Base-by-base conservation (phyloP, 1,140 invertebrate genomes). In the Drosophila fuyamai region DNA sequence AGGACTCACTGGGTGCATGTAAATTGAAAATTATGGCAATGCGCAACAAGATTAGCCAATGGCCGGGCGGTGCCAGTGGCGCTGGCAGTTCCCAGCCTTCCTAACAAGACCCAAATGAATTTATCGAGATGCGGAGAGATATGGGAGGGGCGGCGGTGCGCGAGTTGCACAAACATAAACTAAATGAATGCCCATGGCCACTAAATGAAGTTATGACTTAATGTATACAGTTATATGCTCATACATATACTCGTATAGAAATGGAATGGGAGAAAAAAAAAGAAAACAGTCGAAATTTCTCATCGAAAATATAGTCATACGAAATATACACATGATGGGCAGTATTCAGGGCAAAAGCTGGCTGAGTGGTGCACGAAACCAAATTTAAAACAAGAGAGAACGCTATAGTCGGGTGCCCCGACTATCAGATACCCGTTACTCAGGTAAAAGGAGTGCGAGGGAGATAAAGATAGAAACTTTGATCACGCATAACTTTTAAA, bases 1-100 rank as follows among this genome's bases (percentile, higher is more conserved):
- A 14, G 27, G 41, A 18, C 13, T 50, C 57, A 55, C 51, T 57
- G 70, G 83, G 62, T 78, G 84, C 83, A 89, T 89, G 84, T 89
- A 89, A 89, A 89, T 89, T 89, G 84, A 89, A 89, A 89, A 89
- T 89, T 89, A 89, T 89, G 85, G 84, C 80, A 89, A 89, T 90
- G 84, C 84, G 84, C 84, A 89, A 90, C 80, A 89, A 89, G 84
- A 89, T 89, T 89, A 89, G 84, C 73, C 84, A 77, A 70, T 68
- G 75, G 75, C 48, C 32, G 59, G 72, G 55, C 35, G 50, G 43
- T 43, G 36, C 44, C 44, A 29, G 32, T 14, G 48, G 38, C 36
- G 32, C 68, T 9, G 43, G 40, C 41, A 29, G 38, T 60, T 32
- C n/a, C 4, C 36, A 50, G 54, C 54, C 44, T 29, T 43, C 74